Evolutionary conservation across 2,113 vertebrate species (phyloP).

Genomic region (Psophia crepitans): DNA sequence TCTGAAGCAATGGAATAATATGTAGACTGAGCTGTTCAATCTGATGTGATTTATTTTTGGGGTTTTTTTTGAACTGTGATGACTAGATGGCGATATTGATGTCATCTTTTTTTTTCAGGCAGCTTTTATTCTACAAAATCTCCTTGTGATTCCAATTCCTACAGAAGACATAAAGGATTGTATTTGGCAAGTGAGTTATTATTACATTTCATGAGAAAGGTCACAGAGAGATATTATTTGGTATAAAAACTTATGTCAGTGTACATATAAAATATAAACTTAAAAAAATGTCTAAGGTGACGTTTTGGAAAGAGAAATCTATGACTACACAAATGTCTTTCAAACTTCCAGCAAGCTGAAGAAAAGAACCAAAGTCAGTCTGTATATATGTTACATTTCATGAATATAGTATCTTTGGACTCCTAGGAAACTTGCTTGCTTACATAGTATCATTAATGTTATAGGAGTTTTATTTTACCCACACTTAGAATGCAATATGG

Average conservation of each 20-base stretch:
- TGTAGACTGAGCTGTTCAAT: not conserved
- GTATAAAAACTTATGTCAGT: not conserved
- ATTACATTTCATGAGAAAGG: not conserved
- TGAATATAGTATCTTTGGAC: not conserved
- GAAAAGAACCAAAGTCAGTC: not conserved
- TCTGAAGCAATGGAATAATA: not conserved
- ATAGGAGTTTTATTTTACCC: not conserved
- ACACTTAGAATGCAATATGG: not conserved
- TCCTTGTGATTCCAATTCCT: conserved; percentile 92
- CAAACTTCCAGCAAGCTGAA: not conserved
- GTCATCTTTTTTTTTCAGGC: conserved; percentile 76
- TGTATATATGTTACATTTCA: not conserved
- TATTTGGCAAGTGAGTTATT: conserved; percentile 87
- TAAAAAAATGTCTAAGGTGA: not conserved
- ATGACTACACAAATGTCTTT: not conserved
- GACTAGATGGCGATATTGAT: conserved; percentile 83
- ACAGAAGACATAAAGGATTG: conserved; percentile 81
- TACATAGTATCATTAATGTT: not conserved
- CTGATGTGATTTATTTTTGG: too few relatives aligned
- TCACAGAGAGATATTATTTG: not conserved
- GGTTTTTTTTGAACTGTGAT: conserved; percentile 20
- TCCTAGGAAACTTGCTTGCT: not conserved
- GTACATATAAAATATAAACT: not conserved
- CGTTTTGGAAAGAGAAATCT: not conserved
- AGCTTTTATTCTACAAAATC: conserved; percentile 94